Evolutionary conservation across 2,797 vertebrate genomes (phyloP).

Genomic region (Decapterus maruadsi): DNA sequence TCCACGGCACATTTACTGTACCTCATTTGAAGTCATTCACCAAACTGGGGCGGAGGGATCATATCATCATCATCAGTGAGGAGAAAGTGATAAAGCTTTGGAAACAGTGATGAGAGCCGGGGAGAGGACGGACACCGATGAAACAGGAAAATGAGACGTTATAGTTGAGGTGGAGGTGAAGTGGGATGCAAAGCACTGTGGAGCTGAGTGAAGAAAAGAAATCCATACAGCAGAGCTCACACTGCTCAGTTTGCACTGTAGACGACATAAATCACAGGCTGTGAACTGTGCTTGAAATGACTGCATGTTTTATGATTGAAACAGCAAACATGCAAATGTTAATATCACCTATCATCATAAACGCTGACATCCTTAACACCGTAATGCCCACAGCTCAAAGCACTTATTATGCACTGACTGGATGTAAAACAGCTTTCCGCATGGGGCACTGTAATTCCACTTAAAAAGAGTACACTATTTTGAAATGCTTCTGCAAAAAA

Average conservation of each 20-base stretch:
- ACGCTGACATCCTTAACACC: neutral
- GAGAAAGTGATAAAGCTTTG: neutral
- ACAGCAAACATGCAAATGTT: neutral
- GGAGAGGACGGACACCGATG: neutral
- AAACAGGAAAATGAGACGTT: neutral
- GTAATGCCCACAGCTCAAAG: neutral
- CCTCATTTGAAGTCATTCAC: constrained; percentile 19
- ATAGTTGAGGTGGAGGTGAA: neutral
- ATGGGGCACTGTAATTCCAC: neutral
- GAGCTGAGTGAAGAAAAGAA: neutral
- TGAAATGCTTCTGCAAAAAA: neutral
- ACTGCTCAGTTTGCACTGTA: neutral
- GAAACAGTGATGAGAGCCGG: neutral
- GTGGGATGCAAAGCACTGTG: neutral
- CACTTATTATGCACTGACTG: neutral
- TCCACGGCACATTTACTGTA: constrained; percentile 7
- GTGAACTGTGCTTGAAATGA: neutral
- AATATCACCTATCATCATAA: constrained; percentile 13
- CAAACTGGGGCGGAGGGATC: neutral
- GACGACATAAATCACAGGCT: neutral
- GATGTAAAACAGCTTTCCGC: neutral
- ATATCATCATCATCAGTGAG: neutral
- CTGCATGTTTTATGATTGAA: neutral
- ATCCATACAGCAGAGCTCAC: neutral
- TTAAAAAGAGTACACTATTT: neutral